These are phyloP conservation scores for Orthonevra nobilis DNA, from an alignment of 2,888 invertebrate species.

Conservation along the genomic window DNA sequence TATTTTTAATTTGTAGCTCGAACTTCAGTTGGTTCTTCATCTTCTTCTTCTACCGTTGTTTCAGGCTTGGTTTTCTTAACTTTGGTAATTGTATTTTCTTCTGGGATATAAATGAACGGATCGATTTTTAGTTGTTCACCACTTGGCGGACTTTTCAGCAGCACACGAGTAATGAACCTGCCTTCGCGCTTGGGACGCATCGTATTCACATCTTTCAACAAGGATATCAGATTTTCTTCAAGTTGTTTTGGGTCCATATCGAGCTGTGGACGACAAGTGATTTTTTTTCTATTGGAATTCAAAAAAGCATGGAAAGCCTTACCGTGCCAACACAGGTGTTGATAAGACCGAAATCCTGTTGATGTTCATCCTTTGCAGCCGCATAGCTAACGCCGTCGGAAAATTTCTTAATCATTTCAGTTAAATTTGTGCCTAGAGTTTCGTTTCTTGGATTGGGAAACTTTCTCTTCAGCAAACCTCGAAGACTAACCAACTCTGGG, in stretches of 20 bases:
- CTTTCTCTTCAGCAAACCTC: constrained; percentile 88
- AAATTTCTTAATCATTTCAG: constrained; percentile 83
- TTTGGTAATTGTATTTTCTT: constrained; percentile 63
- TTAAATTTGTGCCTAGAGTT: constrained; percentile 85
- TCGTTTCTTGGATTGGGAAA: constrained; percentile 87
- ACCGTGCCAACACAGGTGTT: constrained; percentile 87
- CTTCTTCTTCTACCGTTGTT: constrained; percentile 55
- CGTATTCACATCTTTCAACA: constrained; percentile 85
- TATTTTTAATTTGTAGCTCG: constrained; percentile 62
- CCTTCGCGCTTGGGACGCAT: constrained; percentile 86
- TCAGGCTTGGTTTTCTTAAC: constrained; percentile 49
- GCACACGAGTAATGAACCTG: constrained; percentile 86
- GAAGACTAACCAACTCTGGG: constrained; percentile 87
- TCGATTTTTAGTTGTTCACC: constrained; percentile 86
- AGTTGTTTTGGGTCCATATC: constrained; percentile 87
- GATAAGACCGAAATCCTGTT: constrained; percentile 86
- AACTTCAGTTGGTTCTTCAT: constrained; percentile 58
- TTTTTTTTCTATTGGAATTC: background rate
- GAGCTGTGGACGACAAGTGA: constrained; percentile 82
- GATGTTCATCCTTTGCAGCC: constrained; percentile 84
- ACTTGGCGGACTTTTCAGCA: constrained; percentile 84
- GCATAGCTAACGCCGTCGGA: constrained; percentile 86
- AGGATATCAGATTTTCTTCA: constrained; percentile 86
- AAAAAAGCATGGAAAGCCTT: constrained; percentile 32
- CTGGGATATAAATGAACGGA: constrained; percentile 82